Conservation (phyloP, 2,113 vertebrate species). For the Cinclus mexicanus region DNA sequence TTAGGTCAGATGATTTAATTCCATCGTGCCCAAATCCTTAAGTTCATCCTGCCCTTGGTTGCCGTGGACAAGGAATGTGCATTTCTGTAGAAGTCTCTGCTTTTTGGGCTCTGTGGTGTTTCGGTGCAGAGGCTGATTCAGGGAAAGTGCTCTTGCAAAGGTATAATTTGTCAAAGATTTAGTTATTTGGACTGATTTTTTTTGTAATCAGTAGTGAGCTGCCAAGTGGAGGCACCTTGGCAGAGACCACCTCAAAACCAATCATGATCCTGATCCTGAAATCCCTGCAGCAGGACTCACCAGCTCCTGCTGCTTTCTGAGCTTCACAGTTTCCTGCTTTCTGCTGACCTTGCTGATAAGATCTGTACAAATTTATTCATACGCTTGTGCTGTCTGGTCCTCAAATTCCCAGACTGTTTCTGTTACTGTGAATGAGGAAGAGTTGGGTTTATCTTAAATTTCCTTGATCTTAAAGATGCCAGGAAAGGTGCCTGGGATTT, state of each 20-base stretch:
- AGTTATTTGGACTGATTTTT: background rate
- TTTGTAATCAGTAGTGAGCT: background rate
- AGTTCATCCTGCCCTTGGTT: background rate
- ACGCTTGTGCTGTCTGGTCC: background rate
- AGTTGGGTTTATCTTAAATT: background rate
- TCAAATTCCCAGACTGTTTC: slow-evolving; percentile 47
- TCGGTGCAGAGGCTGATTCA: background rate
- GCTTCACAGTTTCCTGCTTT: background rate
- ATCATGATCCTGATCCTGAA: background rate
- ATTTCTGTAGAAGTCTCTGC: background rate
- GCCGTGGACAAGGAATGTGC: background rate
- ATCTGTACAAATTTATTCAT: slow-evolving; percentile 4
- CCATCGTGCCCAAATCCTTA: background rate
- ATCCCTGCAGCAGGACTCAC: background rate
- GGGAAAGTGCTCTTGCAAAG: background rate
- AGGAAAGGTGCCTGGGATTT: background rate
- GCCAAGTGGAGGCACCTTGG: background rate
- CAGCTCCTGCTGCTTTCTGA: background rate
- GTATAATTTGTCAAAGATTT: background rate
- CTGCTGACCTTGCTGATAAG: slow-evolving; percentile 27
- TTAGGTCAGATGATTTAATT: background rate
- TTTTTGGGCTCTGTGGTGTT: background rate
- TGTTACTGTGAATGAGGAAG: background rate
- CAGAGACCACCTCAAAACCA: background rate
- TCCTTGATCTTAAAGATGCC: slow-evolving; percentile 31